These are phyloP conservation scores for Baccha elongata DNA, from an alignment of 2,888 invertebrate species.

Conservation along the genomic window DNA sequence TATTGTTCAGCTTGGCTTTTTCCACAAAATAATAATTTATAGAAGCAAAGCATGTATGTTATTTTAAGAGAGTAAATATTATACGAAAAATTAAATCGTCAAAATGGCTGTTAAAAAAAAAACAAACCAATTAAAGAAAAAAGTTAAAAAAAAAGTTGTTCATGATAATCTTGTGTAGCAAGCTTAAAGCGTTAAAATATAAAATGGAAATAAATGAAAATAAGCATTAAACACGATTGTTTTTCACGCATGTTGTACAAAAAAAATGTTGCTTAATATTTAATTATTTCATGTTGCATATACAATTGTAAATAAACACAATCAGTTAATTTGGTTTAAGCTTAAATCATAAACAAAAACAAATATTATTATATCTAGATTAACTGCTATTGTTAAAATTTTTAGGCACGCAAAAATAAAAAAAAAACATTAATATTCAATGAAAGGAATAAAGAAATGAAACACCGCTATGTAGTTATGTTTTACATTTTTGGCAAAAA, in stretches of 20 bases:
- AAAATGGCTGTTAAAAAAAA: constrained; percentile 82
- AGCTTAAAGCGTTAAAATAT: constrained; percentile 37
- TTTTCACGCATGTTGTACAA: constrained; percentile 54
- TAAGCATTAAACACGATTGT: constrained; percentile 28
- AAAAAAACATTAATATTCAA: constrained; percentile 45
- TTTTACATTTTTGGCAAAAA: constrained; percentile 65
- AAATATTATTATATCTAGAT: constrained; percentile 37
- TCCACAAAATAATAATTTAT: not conserved
- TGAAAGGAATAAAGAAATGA: constrained; percentile 11
- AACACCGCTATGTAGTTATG: constrained; percentile 65
- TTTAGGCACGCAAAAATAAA: constrained; percentile 63
- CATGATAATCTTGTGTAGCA: constrained; percentile 87
- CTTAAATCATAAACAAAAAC: constrained; percentile 8
- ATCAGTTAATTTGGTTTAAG: constrained; percentile 41
- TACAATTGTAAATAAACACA: constrained; percentile 54
- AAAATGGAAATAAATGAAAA: constrained; percentile 3
- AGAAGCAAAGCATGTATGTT: constrained; percentile 19
- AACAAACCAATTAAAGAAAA: constrained; percentile 81
- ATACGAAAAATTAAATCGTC: constrained; percentile 76
- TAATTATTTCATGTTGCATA: constrained; percentile 63
- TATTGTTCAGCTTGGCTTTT: constrained; percentile 27
- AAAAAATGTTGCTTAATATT: constrained; percentile 52
- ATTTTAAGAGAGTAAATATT: constrained; percentile 52
- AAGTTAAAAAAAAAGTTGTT: constrained; percentile 89
- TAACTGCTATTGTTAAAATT: constrained; percentile 66